Conservation (phyloP, 2,888 invertebrate genomes). For the Frankliniella intonsa region DNA sequence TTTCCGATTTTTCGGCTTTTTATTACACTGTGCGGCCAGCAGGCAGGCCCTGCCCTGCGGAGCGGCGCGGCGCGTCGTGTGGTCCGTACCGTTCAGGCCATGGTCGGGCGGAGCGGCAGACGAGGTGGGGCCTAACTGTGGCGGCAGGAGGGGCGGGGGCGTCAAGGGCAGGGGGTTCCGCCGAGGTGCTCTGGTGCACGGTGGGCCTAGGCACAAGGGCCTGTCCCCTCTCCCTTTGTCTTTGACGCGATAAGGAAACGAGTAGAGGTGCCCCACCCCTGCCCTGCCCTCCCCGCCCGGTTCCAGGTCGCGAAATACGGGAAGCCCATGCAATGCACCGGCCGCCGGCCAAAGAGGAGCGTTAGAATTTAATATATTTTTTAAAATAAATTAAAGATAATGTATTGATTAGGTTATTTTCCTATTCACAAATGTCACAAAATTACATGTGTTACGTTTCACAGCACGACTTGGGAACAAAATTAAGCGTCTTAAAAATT, state of each 20-base stretch:
- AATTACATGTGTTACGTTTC: too few relatives aligned
- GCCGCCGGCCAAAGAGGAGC: too few relatives aligned
- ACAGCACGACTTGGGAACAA: too few relatives aligned
- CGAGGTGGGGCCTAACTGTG: not conserved
- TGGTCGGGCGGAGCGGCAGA: not conserved
- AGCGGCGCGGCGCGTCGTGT: too few relatives aligned
- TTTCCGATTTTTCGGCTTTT: too few relatives aligned
- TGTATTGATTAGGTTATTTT: too few relatives aligned
- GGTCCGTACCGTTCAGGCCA: conserved; percentile 5
- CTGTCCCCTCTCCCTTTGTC: not conserved
- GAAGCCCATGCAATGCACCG: not conserved
- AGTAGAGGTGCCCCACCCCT: not conserved
- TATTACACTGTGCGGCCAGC: too few relatives aligned
- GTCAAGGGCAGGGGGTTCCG: conserved; percentile 16
- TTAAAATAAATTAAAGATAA: too few relatives aligned
- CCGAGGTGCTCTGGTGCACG: not conserved
- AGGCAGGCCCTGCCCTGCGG: too few relatives aligned
- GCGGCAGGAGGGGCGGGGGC: not conserved
- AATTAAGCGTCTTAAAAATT: too few relatives aligned
- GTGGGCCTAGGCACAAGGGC: not conserved
- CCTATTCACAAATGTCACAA: too few relatives aligned
- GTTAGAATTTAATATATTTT: too few relatives aligned
- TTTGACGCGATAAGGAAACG: conserved; percentile 2
- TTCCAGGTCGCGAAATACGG: conserved; percentile 13
- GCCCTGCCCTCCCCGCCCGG: not conserved